A percentile compares a stretch with the other conserved stretches of the same genome.
phyloP scores from a whole-genome alignment of 2,888 invertebrate species.

The Caenorhabditis sp. region DNA sequence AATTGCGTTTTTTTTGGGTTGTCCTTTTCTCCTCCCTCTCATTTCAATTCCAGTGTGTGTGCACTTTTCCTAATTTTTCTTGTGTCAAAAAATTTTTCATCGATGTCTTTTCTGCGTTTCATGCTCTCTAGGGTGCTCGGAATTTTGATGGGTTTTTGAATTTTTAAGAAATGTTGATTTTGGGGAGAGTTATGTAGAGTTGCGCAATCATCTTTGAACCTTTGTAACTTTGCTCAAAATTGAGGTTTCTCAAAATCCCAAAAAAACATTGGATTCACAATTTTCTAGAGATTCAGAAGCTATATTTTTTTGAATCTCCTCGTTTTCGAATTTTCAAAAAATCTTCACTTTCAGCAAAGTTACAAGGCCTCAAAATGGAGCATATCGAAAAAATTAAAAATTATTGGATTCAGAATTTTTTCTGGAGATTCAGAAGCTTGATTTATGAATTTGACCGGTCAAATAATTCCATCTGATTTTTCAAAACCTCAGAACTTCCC shows the following conservation, averaged over 20 bases:
- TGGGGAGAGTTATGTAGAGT: too few species aligned
- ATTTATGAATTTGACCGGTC: conserved; percentile 55
- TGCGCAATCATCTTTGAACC: too few species aligned
- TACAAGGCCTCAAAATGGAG: too few species aligned
- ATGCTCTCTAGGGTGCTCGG: too few species aligned
- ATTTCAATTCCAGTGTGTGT: background rate
- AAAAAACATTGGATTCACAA: too few species aligned
- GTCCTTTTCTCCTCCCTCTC: background rate
- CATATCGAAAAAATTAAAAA: too few species aligned
- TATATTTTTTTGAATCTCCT: background rate
- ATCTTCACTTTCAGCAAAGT: too few species aligned
- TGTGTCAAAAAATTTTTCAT: background rate
- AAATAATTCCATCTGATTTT: conserved; percentile 22
- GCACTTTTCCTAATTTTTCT: background rate
- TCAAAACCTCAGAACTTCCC: background rate
- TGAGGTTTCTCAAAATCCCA: too few species aligned
- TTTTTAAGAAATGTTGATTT: too few species aligned
- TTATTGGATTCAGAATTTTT: too few species aligned
- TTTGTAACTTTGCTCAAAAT: too few species aligned
- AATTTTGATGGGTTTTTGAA: too few species aligned
- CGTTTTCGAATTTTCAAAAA: conserved; percentile 34
- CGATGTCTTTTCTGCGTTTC: background rate
- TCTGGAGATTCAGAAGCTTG: conserved; percentile 61
- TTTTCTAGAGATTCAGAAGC: background rate
- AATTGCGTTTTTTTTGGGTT: background rate